A percentile compares a stretch with the other conserved stretches of the same genome.
Evolutionary conservation across 1,140 invertebrate species (phyloP).

Genomic region (Acromyrmex charruanus): DNA sequence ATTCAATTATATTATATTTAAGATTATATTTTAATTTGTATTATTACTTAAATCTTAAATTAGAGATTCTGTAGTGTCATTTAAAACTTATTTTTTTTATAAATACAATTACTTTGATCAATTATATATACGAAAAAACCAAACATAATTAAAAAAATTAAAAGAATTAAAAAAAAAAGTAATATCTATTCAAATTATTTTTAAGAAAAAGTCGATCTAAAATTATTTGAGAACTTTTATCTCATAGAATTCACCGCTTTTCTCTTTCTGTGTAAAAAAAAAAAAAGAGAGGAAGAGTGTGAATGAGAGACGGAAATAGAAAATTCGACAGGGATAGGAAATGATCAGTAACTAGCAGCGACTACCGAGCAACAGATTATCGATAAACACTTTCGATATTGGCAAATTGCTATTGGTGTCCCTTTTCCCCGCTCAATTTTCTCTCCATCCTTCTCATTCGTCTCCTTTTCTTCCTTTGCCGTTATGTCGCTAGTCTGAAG

Average conservation of each 20-base stretch:
- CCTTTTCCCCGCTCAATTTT: conserved; percentile 55
- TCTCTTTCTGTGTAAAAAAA: no score
- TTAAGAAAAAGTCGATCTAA: not conserved
- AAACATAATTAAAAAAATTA: not conserved
- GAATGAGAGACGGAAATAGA: not conserved
- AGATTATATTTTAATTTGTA: not conserved
- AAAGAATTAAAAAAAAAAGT: not conserved
- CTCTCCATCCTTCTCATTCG: conserved; percentile 54
- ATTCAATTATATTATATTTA: not conserved
- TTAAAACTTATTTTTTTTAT: no score
- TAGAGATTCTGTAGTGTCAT: not conserved
- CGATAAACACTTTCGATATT: conserved; percentile 81
- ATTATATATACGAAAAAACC: not conserved
- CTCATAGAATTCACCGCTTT: not conserved
- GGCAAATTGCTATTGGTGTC: conserved; percentile 78
- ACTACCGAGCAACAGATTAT: conserved; percentile 71
- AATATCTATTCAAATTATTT: not conserved
- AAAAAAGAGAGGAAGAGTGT: not conserved
- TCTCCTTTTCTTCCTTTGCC: conserved; percentile 65
- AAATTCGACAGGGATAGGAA: conserved; percentile 27
- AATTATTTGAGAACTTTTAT: not conserved
- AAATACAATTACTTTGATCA: no score
- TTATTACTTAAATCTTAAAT: conserved; percentile 3
- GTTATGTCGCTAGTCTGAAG: conserved; percentile 70
- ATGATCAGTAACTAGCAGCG: conserved; percentile 65